Evolutionary conservation across 2,113 vertebrate genomes (phyloP).

Genomic region (Amazona guildingii): DNA sequence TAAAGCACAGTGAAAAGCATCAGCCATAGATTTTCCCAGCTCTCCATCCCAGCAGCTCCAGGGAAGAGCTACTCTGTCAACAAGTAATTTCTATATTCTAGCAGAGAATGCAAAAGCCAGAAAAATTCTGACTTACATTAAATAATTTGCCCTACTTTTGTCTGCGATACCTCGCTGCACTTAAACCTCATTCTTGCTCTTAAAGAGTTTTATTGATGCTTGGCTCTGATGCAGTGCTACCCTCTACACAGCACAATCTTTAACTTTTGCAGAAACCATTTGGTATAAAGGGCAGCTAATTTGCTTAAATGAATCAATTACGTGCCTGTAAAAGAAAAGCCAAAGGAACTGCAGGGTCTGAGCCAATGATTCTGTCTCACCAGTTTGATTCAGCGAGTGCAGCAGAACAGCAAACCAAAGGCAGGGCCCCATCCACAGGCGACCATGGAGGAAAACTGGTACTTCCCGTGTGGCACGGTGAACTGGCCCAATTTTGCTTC

Average conservation of each 20-base stretch:
- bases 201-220: neutral
- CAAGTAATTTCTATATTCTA: neutral
- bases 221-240: neutral
- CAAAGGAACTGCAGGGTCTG: neutral
- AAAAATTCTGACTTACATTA: neutral
- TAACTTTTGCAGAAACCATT: neutral
- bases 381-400: neutral
- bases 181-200: neutral
- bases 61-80: neutral
- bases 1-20: neutral
- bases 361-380: neutral
- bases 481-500: slow-evolving; percentile 19
- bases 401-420: neutral
- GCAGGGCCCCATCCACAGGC: slow-evolving; percentile 54
- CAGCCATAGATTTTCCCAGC: neutral
- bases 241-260: neutral
- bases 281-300: neutral
- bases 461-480: slow-evolving; percentile 65
- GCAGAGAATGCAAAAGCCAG: neutral
- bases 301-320: slow-evolving; percentile 12
- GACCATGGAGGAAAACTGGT: slow-evolving; percentile 12
- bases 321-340: neutral
- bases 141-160: neutral
- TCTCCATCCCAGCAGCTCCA: accelerated
- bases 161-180: neutral